These are phyloP conservation scores for Poecilia wingei DNA, from an alignment of 2,797 vertebrate genomes.

Conservation along the genomic window DNA sequence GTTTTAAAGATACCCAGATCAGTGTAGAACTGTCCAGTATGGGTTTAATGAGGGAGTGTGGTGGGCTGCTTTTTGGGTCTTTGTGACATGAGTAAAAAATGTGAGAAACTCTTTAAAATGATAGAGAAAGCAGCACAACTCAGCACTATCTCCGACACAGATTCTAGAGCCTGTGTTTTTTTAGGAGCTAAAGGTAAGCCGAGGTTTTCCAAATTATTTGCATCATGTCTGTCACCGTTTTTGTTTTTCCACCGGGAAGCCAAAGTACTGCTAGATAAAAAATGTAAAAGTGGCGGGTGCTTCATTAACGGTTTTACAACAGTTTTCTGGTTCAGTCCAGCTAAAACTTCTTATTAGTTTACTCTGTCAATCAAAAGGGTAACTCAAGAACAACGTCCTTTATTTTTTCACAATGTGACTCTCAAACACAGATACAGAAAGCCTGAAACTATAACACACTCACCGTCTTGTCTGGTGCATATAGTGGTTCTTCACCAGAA, in stretches of 20 bases:
- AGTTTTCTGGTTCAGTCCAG: background rate
- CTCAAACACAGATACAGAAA: background rate
- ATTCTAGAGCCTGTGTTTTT: background rate
- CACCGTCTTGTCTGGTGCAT: background rate
- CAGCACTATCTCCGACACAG: background rate
- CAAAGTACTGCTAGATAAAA: background rate
- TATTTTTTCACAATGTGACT: background rate
- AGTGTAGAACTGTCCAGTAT: background rate
- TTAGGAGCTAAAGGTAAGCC: background rate
- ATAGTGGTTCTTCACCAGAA: background rate
- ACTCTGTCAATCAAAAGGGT: background rate
- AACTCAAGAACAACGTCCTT: background rate
- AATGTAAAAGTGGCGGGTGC: background rate
- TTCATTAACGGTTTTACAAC: background rate
- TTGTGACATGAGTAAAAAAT: background rate
- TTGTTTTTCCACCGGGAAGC: background rate
- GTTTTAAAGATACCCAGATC: background rate
- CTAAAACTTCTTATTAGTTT: background rate
- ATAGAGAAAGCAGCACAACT: background rate
- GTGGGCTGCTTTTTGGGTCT: background rate
- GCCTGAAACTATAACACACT: background rate
- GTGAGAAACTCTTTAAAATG: background rate
- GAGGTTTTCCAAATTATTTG: background rate
- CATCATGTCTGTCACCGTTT: background rate
- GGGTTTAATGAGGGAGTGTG: background rate